Evolutionary conservation across 2,797 vertebrate species (phyloP).

Genomic region (Microctenopoma steveboyesi): DNA sequence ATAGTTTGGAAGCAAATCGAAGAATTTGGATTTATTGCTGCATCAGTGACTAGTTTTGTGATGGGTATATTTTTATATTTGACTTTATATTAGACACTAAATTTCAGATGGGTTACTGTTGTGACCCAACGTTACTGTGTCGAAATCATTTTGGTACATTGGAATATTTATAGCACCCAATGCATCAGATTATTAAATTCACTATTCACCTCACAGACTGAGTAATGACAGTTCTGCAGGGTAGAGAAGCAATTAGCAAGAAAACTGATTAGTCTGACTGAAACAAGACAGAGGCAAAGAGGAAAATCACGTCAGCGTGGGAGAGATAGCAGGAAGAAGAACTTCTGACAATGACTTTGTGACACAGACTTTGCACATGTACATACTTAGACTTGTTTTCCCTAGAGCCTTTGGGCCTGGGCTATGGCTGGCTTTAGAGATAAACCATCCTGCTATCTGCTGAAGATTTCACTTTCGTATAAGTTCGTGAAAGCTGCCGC

Average conservation of each 20-base stretch:
- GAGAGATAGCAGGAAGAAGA: slow-evolving; percentile 52
- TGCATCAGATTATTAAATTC: slow-evolving; percentile 30
- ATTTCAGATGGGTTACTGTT: not conserved
- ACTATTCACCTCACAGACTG: slow-evolving; percentile 38
- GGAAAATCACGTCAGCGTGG: slow-evolving; percentile 34
- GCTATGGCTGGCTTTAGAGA: slow-evolving; percentile 63
- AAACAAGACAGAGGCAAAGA: slow-evolving; percentile 52
- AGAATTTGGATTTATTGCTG: not conserved
- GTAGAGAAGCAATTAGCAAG: slow-evolving; percentile 70
- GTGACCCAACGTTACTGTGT: not conserved
- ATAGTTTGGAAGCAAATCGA: not conserved
- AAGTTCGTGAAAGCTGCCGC: slow-evolving; percentile 48
- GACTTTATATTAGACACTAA: not conserved
- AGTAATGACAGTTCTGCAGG: slow-evolving; percentile 55
- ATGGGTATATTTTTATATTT: not conserved
- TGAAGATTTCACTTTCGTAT: slow-evolving; percentile 49
- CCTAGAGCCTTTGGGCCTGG: slow-evolving; percentile 47
- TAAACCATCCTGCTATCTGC: slow-evolving; percentile 59
- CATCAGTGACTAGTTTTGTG: not conserved
- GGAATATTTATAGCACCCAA: slow-evolving; percentile 28
- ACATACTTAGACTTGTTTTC: slow-evolving; percentile 43
- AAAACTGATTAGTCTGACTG: slow-evolving; percentile 71
- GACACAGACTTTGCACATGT: slow-evolving; percentile 37
- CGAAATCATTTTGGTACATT: not conserved
- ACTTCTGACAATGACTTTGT: slow-evolving; percentile 60